phyloP scores from a whole-genome alignment of 2,113 vertebrate genomes.

The Xiphias gladius region DNA sequence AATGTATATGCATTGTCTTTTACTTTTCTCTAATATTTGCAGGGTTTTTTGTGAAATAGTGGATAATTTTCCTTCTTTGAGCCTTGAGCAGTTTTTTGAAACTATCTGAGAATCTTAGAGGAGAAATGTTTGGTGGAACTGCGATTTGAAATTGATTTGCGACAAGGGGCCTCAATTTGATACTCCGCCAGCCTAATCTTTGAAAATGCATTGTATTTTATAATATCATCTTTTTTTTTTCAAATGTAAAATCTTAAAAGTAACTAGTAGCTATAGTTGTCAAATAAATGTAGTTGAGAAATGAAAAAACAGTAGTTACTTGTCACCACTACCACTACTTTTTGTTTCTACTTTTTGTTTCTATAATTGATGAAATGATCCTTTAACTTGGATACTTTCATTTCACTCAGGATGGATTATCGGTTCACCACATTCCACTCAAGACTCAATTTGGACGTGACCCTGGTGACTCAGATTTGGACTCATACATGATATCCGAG shows the following conservation, averaged over 20 bases:
- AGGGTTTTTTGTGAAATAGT: not conserved
- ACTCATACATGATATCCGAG: constrained; percentile 8
- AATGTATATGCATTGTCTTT: not conserved
- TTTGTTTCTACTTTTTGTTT: not conserved
- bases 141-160: too few relatives aligned
- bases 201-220: too few relatives aligned
- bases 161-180: too few relatives aligned
- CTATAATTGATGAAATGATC: not conserved
- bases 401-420: not conserved
- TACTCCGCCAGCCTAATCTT: too few relatives aligned
- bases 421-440: not conserved
- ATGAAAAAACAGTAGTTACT: not conserved
- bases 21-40: not conserved
- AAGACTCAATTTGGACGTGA: constrained; percentile 15
- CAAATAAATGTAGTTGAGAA: not conserved
- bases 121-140: too few relatives aligned
- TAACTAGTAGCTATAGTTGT: not conserved
- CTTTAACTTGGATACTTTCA: constrained; percentile 18
- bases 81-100: too few relatives aligned
- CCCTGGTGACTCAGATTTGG: constrained; percentile 12
- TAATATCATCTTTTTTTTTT: too few relatives aligned
- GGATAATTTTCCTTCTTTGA: not conserved
- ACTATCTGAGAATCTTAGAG: too few relatives aligned
- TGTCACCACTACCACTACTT: not conserved
- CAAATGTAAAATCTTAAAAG: not conserved